Evolutionary conservation across 2,888 invertebrate genomes (phyloP).

Genomic region (Lepetodrilus schrolli): DNA sequence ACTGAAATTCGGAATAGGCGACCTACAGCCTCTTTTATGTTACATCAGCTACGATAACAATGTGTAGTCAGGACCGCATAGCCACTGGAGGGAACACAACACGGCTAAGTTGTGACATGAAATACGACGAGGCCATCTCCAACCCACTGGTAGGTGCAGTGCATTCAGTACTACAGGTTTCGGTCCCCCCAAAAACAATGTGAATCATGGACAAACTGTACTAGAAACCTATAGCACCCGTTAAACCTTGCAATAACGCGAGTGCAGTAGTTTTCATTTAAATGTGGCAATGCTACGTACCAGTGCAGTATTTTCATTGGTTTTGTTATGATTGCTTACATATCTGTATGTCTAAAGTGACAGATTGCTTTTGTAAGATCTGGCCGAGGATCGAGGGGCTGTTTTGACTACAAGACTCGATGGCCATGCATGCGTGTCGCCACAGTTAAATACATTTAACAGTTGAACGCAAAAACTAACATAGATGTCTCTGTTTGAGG

Average conservation of each 20-base stretch:
- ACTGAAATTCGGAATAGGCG: too few species aligned
- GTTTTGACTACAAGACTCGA: too few species aligned
- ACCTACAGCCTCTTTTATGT: too few species aligned
- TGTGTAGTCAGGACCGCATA: not conserved
- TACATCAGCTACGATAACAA: too few species aligned
- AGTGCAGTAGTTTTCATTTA: not conserved
- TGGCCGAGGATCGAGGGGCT: too few species aligned
- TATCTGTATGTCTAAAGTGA: constrained; percentile 1
- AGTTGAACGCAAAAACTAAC: too few species aligned
- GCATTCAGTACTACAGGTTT: not conserved
- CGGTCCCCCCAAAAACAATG: not conserved
- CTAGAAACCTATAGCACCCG: not conserved
- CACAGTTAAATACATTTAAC: too few species aligned
- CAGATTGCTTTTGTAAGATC: constrained; percentile 13
- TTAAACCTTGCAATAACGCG: too few species aligned
- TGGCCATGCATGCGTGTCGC: too few species aligned
- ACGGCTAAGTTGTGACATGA: constrained; percentile 10
- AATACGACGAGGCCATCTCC: not conserved
- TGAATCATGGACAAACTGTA: not conserved
- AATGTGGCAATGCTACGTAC: not conserved
- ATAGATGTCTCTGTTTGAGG: too few species aligned
- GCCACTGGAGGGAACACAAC: not conserved
- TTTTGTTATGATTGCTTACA: not conserved
- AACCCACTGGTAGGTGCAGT: not conserved
- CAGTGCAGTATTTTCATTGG: not conserved